Base-by-base conservation (phyloP, 2,888 invertebrate species). In the Ctenicera cuprea region DNA sequence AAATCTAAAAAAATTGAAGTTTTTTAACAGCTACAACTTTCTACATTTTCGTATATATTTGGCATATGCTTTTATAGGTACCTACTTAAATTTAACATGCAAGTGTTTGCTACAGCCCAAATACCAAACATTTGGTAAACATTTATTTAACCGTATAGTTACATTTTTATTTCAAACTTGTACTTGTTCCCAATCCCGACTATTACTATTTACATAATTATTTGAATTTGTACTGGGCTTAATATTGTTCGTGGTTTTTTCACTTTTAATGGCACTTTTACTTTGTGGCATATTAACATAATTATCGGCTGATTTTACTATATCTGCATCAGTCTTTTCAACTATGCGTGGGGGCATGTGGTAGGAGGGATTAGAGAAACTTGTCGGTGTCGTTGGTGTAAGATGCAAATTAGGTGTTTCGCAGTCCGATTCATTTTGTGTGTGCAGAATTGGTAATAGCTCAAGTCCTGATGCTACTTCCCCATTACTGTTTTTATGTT, bases 271-370 rank as follows among this genome's bases (percentile, higher is more conserved):
- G 73, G 86, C 85, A 77, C 80, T 86, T 77, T 89, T 89, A 75
- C 89, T 88, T 75, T 88, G 86, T 0, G 89, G 89, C 88, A 90
- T 88, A 78, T 89, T 89, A 0, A 89, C 87, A 77, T 90, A 90
- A 85, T 89, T 90, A 76, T 89, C 89, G 22, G 84, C 81, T 0
- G 86, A 84, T 26, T 86, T 84, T 4, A 83, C 77, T 37, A 83
- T 86, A 64, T 77, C 75, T 7, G 73, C 75, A 26, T 76, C 70
- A 8, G 79, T 75, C 16, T 70, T 62, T n/a, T 74, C 74, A n/a
- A 57, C 73, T 26, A 82, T 75, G 16, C 77, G 77, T 20, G 85
- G 83, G n/a, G 84, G 80, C 12, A 84, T 77, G 64, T 83, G 83
- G 73, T 87, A 87, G 50, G 80, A 82, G 0, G 87, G 87, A 82